These are phyloP conservation scores for Omphaloscelis lunosa DNA, from an alignment of 2,888 invertebrate genomes.

Conservation along the genomic window DNA sequence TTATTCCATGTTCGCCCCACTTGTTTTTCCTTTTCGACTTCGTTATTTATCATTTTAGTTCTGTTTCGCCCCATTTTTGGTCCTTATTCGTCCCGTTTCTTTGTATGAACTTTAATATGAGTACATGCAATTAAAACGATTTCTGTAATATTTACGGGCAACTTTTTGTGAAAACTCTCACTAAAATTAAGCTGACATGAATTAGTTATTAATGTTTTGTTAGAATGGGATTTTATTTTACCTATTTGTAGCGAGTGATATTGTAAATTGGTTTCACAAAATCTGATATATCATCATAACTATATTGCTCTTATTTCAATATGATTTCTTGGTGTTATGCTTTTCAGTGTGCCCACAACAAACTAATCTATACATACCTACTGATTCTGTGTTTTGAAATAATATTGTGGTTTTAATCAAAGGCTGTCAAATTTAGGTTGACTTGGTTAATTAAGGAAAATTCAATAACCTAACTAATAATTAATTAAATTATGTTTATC, in stretches of 20 bases:
- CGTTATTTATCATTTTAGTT: too few species aligned
- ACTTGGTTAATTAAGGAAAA: neutral
- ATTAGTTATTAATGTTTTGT: neutral
- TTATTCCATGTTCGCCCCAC: too few species aligned
- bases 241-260: neutral
- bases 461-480: neutral
- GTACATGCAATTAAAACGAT: too few species aligned
- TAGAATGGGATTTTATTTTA: neutral
- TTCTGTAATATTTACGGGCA: neutral
- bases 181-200: neutral
- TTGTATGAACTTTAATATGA: too few species aligned
- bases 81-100: too few species aligned
- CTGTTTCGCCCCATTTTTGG: too few species aligned
- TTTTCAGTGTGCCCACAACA: neutral
- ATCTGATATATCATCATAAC: too few species aligned
- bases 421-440: neutral
- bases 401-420: neutral
- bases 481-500: constrained; percentile 5
- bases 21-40: too few species aligned
- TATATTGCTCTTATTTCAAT: too few species aligned
- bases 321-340: neutral
- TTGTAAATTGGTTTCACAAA: neutral
- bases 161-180: neutral
- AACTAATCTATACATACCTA: neutral
- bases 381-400: neutral